Conservation (phyloP, 2,797 vertebrate genomes). For the Protosalanx chinensis region DNA sequence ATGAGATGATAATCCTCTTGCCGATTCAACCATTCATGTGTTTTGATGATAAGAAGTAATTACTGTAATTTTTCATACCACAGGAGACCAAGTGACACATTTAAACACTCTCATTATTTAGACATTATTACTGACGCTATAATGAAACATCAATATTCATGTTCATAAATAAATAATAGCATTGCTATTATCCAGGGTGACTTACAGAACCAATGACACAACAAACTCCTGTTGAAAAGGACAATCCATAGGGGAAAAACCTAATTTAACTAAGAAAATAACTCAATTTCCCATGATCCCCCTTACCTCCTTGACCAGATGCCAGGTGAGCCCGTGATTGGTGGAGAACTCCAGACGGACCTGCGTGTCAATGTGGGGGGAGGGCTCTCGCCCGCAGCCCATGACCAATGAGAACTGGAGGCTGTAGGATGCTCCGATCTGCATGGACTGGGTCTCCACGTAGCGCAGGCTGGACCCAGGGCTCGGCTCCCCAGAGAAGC, state of each 20-base stretch:
- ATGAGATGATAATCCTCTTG: constrained; percentile 55
- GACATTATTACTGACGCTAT: constrained; percentile 48
- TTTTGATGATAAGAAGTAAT: constrained; percentile 57
- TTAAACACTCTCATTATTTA: constrained; percentile 58
- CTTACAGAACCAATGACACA: constrained; percentile 31
- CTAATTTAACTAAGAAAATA: too few relatives aligned
- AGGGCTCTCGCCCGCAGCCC: constrained; percentile 89
- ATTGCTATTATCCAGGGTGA: constrained; percentile 30
- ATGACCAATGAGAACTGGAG: constrained; percentile 97
- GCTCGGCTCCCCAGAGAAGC: constrained; percentile 94
- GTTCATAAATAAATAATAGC: constrained; percentile 57
- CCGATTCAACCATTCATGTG: constrained; percentile 57
- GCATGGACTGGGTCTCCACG: constrained; percentile 98
- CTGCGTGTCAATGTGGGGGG: constrained; percentile 94
- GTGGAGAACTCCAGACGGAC: constrained; percentile 97
- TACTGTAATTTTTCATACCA: constrained; percentile 56
- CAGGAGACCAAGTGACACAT: constrained; percentile 53
- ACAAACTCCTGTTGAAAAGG: background rate
- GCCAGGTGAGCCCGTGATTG: constrained; percentile 98
- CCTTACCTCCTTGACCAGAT: constrained; percentile 94
- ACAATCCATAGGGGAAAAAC: too few relatives aligned
- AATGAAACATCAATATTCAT: constrained; percentile 64
- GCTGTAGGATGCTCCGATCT: constrained; percentile 94
- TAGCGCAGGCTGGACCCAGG: constrained; percentile 92
- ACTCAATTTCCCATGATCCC: background rate